Evolutionary conservation across 2,113 vertebrate genomes (phyloP).

Genomic region (Neolamprologus fasciatus): DNA sequence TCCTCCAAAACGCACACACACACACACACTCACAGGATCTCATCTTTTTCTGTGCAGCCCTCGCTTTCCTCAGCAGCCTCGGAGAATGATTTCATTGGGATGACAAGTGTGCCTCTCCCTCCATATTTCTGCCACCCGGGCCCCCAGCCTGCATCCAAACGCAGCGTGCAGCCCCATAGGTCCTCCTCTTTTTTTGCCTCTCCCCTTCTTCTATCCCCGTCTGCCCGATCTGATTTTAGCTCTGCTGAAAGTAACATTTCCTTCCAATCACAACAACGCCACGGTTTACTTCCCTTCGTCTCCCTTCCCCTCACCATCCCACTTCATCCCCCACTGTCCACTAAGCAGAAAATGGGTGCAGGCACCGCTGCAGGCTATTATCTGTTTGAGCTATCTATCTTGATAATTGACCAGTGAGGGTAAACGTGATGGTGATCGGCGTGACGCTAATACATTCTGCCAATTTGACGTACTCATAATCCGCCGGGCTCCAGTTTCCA

Average conservation of each 20-base stretch:
- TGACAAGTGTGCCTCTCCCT: conserved; percentile 45
- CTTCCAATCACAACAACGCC: conserved; percentile 15
- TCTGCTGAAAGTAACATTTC: conserved; percentile 40
- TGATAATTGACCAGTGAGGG: conserved; percentile 40
- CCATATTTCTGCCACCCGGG: conserved; percentile 45
- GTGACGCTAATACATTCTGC: conserved; percentile 42
- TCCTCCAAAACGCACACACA: neutral
- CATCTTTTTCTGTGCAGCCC: conserved; percentile 18
- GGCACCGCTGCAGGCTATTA: conserved; percentile 10
- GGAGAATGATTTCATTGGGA: conserved; percentile 43
- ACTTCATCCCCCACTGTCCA: neutral
- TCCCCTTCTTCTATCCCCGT: neutral
- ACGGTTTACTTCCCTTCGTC: neutral
- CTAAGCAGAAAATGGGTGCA: conserved; percentile 39
- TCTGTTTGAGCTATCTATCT: conserved; percentile 35
- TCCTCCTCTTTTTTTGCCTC: neutral
- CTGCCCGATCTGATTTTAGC: conserved; percentile 27
- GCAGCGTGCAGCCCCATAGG: neutral
- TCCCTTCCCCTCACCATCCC: neutral
- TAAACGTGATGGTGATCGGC: conserved; percentile 30
- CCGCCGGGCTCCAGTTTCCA: neutral
- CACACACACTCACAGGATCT: neutral
- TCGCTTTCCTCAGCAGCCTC: conserved; percentile 20
- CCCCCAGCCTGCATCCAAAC: conserved; percentile 5
- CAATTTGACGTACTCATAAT: conserved; percentile 40